Percentiles rank a stretch among this genome's conserved stretches.
Evolutionary conservation across 2,797 vertebrate genomes (phyloP).

Genomic region (Bucorvus abyssinicus): DNA sequence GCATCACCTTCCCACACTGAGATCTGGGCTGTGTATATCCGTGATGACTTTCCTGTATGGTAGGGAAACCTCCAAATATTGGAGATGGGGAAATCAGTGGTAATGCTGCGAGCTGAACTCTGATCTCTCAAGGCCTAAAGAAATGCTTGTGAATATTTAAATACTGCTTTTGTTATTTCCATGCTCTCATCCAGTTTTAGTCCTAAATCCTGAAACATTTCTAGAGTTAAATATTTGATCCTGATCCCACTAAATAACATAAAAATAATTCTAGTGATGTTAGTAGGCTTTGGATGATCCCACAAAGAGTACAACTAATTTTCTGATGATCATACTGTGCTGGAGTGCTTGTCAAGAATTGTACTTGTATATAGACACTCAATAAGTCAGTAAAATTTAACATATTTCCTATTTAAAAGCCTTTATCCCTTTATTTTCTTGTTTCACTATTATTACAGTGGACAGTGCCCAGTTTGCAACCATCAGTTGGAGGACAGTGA

Average conservation of each 20-base stretch:
- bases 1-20: neutral
- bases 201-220: neutral
- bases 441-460: constrained; percentile 55
- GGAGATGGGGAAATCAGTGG: neutral
- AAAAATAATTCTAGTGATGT: neutral
- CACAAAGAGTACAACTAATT: neutral
- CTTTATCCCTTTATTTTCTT: neutral
- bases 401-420: neutral
- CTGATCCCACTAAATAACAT: neutral
- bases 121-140: neutral
- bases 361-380: neutral
- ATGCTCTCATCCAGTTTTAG: neutral
- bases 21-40: neutral
- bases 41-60: neutral
- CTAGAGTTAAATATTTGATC: neutral
- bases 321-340: neutral
- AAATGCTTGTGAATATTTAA: neutral
- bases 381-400: neutral
- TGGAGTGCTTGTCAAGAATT: neutral
- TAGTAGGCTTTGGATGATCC: neutral
- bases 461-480: constrained; percentile 76
- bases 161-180: neutral
- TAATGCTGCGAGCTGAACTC: neutral
- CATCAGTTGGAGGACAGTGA: constrained; percentile 78
- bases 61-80: neutral